Base-by-base conservation (phyloP, 2,113 vertebrate species). In the Pardalotus punctatus region DNA sequence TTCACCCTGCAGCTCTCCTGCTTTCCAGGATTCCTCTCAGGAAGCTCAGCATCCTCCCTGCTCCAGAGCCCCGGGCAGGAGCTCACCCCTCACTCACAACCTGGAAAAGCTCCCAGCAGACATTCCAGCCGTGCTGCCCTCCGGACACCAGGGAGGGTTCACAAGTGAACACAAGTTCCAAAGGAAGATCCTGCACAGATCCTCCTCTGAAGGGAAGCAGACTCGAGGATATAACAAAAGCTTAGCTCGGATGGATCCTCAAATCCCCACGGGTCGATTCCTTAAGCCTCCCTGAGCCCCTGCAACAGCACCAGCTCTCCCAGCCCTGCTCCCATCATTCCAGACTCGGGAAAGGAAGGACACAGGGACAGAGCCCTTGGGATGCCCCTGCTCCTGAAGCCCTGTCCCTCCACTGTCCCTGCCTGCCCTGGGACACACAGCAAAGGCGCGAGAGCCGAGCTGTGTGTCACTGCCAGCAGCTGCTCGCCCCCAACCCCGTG, bases 141-240 rank as follows among this genome's bases (percentile, higher is more conserved):
- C 48, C 54, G 1, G 0, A 23, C n/a, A 40, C 0, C 9, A 38
- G 23, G 28, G 50, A 3, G n/a, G 58, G 21, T 1, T 12, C 24
- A 6, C 23, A 3, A 29, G 22, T 0, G 28, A 66, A 17, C 43
- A 3, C 11, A 10, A 21, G 33, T 3, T 21, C 57, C 16, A 28
- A 48, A 58, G 8, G 8, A 36, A 66, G 47, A 17, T 18, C 73
- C 61, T 35, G 17, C 33, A 19, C 21, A 21, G 42, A 56, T 74
- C 28, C 45, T 56, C 14, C 40, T 65, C 24, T 1, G 58, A 7
- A 1, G 33, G 50, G 61, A 40, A 38, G 65, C 33, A 17, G 54
- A 45, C 66, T 27, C 10, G 76, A 86, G 60, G 54, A 64, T 21
- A 27, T 17, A 9, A 19, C 7, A 36, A n/a, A 69, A 47, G 42